These are phyloP conservation scores for Tenthredo mesomela DNA, from an alignment of 2,888 invertebrate genomes.

Conservation along the genomic window DNA sequence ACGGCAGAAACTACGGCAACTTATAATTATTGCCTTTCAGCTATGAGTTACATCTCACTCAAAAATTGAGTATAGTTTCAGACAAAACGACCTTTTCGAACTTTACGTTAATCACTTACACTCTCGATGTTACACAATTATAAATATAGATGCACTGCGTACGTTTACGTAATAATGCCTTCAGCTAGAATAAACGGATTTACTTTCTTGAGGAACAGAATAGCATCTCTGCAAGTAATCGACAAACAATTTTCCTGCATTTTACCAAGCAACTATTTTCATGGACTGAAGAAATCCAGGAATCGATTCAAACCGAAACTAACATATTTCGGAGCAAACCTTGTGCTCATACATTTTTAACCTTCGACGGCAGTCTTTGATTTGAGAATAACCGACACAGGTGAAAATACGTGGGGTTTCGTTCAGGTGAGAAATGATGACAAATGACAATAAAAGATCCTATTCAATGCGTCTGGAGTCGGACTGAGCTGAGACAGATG, in stretches of 20 bases:
- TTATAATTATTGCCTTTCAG: constrained; percentile 30
- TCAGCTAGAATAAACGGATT: background rate
- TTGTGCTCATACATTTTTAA: background rate
- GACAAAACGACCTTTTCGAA: background rate
- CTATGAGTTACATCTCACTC: constrained; percentile 13
- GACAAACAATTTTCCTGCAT: background rate
- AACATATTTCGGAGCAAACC: background rate
- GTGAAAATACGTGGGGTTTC: constrained; percentile 38
- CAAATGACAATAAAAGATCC: constrained; percentile 42
- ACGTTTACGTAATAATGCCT: background rate
- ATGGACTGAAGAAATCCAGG: background rate
- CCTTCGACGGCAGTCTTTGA: constrained; percentile 14
- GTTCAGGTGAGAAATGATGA: constrained; percentile 43
- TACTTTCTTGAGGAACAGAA: background rate
- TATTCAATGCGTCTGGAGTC: constrained; percentile 31
- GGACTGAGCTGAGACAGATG: constrained; percentile 44
- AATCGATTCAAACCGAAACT: background rate
- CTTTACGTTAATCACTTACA: constrained; percentile 1
- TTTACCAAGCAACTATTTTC: background rate
- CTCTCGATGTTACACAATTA: background rate
- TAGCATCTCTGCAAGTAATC: background rate
- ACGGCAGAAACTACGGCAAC: background rate
- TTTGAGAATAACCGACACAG: constrained; percentile 5
- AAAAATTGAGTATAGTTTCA: background rate
- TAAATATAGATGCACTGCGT: background rate